A percentile compares a stretch with the other conserved stretches of the same genome.
phyloP scores from a whole-genome alignment of 2,797 vertebrate species.

The Taeniopygia guttata region DNA sequence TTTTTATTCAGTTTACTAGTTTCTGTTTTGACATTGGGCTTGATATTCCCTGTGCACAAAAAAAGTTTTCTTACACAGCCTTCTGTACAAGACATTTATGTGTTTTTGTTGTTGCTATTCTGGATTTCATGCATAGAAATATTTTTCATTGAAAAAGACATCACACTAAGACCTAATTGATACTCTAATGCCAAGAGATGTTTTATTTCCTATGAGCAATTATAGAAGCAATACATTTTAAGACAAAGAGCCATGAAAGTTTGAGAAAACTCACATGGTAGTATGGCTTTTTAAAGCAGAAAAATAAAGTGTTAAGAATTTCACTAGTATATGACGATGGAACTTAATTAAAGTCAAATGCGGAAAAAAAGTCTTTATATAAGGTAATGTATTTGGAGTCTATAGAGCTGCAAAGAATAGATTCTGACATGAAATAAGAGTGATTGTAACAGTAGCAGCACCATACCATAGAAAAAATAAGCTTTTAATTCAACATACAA shows the following conservation, averaged over 20 bases:
- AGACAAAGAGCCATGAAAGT: neutral
- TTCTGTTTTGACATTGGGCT: neutral
- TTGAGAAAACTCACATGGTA: neutral
- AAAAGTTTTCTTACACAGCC: neutral
- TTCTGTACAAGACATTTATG: neutral
- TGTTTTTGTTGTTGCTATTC: neutral
- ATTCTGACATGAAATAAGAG: neutral
- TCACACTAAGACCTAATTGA: neutral
- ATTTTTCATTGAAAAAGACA: neutral
- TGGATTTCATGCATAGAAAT: neutral
- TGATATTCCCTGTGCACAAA: neutral
- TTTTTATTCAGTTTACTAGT: neutral
- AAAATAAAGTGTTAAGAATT: neutral
- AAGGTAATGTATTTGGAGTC: neutral
- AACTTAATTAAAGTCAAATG: neutral
- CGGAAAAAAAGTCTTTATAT: neutral
- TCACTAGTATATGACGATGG: neutral
- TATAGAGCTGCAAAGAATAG: neutral
- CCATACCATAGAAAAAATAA: neutral
- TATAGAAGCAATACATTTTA: neutral
- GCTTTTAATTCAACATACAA: neutral
- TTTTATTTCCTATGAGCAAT: neutral
- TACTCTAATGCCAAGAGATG: neutral
- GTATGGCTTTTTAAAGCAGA: neutral
- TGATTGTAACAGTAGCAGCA: neutral